phyloP scores from a whole-genome alignment of 2,797 vertebrate species.

The Paguma larvata region DNA sequence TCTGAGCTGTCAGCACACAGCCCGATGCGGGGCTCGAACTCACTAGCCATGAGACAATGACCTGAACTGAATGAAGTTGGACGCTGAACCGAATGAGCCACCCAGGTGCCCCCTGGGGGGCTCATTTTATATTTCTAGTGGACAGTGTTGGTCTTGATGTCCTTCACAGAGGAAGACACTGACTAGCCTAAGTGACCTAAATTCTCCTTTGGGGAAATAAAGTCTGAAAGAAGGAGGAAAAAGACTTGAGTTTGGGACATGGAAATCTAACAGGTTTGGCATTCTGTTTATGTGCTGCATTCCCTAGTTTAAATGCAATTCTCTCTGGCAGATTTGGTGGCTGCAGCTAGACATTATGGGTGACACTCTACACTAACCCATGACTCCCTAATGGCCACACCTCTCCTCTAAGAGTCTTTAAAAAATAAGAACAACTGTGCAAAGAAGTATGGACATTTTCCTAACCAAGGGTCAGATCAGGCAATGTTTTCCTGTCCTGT shows the following conservation, averaged over 20 bases:
- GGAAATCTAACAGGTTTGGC: neutral
- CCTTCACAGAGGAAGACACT: constrained; percentile 9
- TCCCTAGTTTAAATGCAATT: neutral
- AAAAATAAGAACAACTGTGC: neutral
- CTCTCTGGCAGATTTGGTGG: neutral
- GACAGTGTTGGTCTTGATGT: neutral
- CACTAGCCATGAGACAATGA: too few species aligned
- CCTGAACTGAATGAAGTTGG: too few species aligned
- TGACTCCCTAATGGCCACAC: neutral
- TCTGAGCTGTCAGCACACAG: too few species aligned
- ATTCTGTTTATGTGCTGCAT: neutral
- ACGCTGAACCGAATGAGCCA: too few species aligned
- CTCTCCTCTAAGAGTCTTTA: neutral
- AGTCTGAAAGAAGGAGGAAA: neutral
- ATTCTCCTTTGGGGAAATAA: constrained; percentile 10
- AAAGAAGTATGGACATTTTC: neutral
- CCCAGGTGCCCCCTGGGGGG: too few species aligned
- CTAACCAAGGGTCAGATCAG: neutral
- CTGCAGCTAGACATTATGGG: neutral
- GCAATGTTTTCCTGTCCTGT: neutral
- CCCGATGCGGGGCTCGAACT: too few species aligned
- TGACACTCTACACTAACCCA: neutral
- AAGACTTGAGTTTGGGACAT: neutral
- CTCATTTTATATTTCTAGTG: neutral
- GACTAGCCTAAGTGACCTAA: neutral